Evolutionary conservation across 2,113 vertebrate species (phyloP).

Genomic region (Ceuthmochares aereus): DNA sequence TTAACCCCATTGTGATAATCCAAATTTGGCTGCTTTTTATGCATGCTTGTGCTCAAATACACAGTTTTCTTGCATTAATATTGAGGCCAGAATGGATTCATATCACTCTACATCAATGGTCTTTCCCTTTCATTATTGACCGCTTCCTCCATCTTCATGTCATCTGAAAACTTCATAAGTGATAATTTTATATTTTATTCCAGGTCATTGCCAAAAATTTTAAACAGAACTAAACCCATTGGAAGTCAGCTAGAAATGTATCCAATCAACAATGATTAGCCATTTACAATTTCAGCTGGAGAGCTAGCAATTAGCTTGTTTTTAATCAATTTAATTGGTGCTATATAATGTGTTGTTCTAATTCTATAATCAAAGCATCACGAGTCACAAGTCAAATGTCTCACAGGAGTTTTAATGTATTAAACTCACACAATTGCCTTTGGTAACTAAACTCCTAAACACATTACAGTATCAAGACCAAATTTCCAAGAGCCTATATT

Average conservation of each 20-base stretch:
- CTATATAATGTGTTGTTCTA: neutral
- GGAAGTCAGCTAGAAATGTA: slow-evolving; percentile 2
- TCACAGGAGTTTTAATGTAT: slow-evolving; percentile 27
- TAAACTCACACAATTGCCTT: neutral
- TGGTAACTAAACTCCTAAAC: slow-evolving; percentile 22
- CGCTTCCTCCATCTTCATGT: neutral
- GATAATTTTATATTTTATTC: slow-evolving; percentile 31
- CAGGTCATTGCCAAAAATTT: neutral
- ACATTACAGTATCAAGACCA: neutral
- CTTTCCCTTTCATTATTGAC: neutral
- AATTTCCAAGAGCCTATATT: neutral
- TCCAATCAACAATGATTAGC: neutral
- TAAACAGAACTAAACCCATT: slow-evolving; percentile 6
- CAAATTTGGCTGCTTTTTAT: neutral
- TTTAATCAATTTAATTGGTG: slow-evolving; percentile 29
- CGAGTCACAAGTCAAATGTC: slow-evolving; percentile 7
- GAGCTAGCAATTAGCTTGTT: neutral
- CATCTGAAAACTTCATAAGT: slow-evolving; percentile 22
- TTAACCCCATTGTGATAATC: neutral
- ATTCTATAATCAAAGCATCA: slow-evolving; percentile 44
- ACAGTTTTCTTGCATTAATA: neutral
- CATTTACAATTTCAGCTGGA: neutral
- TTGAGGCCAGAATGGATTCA: neutral
- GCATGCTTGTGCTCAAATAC: neutral
- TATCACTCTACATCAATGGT: neutral